Conservation (phyloP, 2,888 invertebrate species). For the Heliothis peltigera region DNA sequence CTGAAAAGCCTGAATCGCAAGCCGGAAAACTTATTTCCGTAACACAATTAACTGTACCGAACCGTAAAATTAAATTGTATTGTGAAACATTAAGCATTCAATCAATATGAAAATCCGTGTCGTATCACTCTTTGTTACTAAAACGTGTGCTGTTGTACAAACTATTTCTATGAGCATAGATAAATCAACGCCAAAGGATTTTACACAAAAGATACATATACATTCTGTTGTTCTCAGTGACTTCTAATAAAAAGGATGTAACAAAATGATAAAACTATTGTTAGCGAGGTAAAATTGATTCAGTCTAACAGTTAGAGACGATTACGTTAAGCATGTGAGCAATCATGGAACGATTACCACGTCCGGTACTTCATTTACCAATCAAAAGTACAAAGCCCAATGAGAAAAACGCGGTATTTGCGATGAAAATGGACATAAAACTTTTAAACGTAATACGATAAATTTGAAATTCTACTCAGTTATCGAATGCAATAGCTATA, state of each 20-base stretch:
- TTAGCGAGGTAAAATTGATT: constrained; percentile 80
- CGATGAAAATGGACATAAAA: constrained; percentile 32
- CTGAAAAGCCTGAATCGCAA: constrained; percentile 24
- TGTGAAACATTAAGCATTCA: constrained; percentile 60
- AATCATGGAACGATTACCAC: constrained; percentile 86
- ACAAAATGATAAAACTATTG: constrained; percentile 73
- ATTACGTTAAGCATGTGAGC: constrained; percentile 82
- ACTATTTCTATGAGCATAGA: constrained; percentile 24
- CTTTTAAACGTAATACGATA: constrained; percentile 25
- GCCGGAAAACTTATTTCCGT: constrained; percentile 69
- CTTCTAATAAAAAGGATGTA: constrained; percentile 66
- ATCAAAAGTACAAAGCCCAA: constrained; percentile 73
- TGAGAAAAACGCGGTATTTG: constrained; percentile 47
- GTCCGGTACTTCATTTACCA: constrained; percentile 84
- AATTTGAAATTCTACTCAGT: constrained; percentile 33
- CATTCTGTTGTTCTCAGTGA: constrained; percentile 56
- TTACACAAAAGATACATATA: constrained; percentile 18
- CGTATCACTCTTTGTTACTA: constrained; percentile 45
- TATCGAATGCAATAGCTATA: constrained; percentile 44
- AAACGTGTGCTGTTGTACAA: constrained; percentile 24
- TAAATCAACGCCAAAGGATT: constrained; percentile 23
- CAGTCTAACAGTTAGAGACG: constrained; percentile 71
- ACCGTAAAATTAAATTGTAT: constrained; percentile 78
- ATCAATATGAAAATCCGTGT: constrained; percentile 63
- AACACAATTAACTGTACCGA: constrained; percentile 66